Base-by-base conservation (phyloP, 2,888 invertebrate species). In the Hypena proboscidalis region DNA sequence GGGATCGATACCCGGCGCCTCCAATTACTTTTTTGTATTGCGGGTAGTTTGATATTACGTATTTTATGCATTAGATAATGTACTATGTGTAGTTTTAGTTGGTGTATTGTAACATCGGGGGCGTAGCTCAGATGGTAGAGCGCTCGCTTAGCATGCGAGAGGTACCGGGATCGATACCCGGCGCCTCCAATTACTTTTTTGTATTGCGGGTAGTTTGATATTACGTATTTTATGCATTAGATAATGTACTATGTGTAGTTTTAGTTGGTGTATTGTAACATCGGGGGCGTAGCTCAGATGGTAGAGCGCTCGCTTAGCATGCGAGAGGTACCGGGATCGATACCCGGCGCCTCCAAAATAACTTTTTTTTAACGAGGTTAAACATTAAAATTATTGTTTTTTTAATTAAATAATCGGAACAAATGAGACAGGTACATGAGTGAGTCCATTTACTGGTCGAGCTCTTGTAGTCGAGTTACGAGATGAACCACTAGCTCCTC, bases 111-210 rank as follows among this genome's bases (percentile, higher is more conserved):
- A 8, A 11, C 6, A 38, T 6, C 23, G 83, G 83, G 83, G 83
- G 82, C 82, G 83, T 83, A 84, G 83, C 84, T 83, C 84, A 83
- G 79, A 81, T 83, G 83, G 81, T 80, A 83, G 79, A 83, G 82
- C 85, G 85, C 85, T 86, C 84, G 86, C 84, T 85, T 85, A 85
- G 86, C 86, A 85, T 85, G 85, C 69, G 90, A 90, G 90, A 89
- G 86, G 90, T 90, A 88, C 88, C 85, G 90, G 90, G 88, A 90
- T 90, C 88, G 87, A 90, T 89, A 88, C 88, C 87, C 88, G 86
- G 86, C 45, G 51, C 59, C 53, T 51, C 59, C 55, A 52, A 41
- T 0, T 1, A 0, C 1, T 3, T 1, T 29, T 56, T 22, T 22
- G 7, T n/a, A 7, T n/a, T 22, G 22, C 22, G 2, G 22, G 22